Evolutionary conservation across 2,888 invertebrate species (phyloP).

Genomic region (Apotomis capreana): DNA sequence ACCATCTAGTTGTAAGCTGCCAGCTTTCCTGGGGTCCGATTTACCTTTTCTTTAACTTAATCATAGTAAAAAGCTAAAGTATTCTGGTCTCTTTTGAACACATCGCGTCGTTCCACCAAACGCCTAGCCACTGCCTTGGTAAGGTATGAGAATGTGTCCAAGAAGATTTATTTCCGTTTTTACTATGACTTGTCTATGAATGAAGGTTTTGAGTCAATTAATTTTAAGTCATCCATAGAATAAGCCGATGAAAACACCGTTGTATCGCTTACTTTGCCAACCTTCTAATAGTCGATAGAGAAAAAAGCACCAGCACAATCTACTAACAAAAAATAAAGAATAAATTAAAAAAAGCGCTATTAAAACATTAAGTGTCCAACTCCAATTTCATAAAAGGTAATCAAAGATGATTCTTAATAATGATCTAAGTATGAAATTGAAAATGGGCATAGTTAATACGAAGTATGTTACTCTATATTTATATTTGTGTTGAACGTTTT

Average conservation of each 20-base stretch:
- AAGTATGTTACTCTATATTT: conserved; percentile 59
- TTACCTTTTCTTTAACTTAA: conserved; percentile 28
- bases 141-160: conserved; percentile 5
- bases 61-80: conserved; percentile 9
- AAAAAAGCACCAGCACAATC: conserved; percentile 77
- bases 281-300: conserved; percentile 61
- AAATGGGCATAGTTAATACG: conserved; percentile 27
- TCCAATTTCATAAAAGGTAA: conserved; percentile 7
- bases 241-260: conserved; percentile 66
- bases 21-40: conserved; percentile 31
- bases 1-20: conserved; percentile 63
- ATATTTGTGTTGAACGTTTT: conserved; percentile 64
- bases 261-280: conserved; percentile 76
- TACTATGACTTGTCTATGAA: conserved; percentile 49
- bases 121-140: conserved; percentile 16
- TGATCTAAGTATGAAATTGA: background rate
- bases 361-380: conserved; percentile 35
- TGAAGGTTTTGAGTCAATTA: conserved; percentile 77
- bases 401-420: background rate
- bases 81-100: conserved; percentile 3
- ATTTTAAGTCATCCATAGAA: conserved; percentile 80
- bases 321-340: conserved; percentile 61
- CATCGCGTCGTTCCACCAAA: conserved; percentile 1
- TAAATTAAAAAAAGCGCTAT: conserved; percentile 54
- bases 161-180: conserved; percentile 11